These are phyloP conservation scores for Ascidia mentula DNA, from an alignment of 23 tunicate species.

Conservation along the genomic window DNA sequence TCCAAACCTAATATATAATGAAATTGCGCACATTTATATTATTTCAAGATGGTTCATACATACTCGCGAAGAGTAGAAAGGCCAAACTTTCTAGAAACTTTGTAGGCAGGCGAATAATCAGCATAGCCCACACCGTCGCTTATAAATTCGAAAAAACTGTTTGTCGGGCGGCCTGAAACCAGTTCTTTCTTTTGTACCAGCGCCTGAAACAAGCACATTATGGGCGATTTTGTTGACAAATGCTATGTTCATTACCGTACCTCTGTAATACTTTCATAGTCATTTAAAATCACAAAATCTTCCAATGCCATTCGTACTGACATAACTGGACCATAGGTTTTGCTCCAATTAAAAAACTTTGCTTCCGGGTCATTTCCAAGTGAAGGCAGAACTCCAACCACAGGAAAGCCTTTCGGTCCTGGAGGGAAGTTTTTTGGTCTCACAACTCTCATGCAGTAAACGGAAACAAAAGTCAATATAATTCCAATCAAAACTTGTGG, in stretches of 20 bases:
- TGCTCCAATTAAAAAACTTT: slow-evolving; percentile 19
- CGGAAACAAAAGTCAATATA: no score
- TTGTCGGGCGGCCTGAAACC: background rate
- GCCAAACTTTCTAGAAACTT: background rate
- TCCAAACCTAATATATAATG: slow-evolving; percentile 9
- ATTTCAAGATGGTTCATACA: background rate
- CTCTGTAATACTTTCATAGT: background rate
- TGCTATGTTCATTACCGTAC: no score
- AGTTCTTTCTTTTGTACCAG: background rate
- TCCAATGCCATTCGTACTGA: slow-evolving; percentile 29
- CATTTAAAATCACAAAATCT: slow-evolving; percentile 16
- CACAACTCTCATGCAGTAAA: no score
- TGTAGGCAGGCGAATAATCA: background rate
- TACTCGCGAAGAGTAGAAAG: background rate
- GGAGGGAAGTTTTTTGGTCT: slow-evolving; percentile 16
- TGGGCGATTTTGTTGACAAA: no score
- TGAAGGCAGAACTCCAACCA: slow-evolving; percentile 18
- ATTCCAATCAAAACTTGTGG: no score
- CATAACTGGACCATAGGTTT: slow-evolving; percentile 16
- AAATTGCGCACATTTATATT: background rate
- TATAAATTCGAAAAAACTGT: background rate
- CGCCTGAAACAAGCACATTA: no score
- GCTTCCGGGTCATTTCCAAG: background rate
- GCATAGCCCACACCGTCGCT: background rate
- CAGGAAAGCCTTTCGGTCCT: slow-evolving; percentile 29